phyloP scores from a whole-genome alignment of 2,113 vertebrate genomes.

The Mesocricetus auratus region DNA sequence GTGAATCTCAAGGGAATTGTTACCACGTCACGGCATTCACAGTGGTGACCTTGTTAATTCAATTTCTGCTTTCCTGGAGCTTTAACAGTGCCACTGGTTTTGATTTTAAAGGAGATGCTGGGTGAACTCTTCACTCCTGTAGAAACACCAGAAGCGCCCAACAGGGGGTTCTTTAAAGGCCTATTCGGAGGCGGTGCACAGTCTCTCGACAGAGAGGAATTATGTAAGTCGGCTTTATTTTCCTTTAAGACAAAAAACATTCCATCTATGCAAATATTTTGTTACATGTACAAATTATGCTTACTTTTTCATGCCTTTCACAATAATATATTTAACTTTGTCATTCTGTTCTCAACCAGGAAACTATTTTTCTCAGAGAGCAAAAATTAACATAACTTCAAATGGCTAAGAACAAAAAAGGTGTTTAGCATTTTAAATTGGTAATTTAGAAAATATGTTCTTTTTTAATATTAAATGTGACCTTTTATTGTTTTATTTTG shows the following conservation, averaged over 20 bases:
- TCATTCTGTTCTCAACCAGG: slow-evolving; percentile 25
- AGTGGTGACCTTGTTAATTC: slow-evolving; percentile 23
- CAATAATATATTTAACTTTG: not conserved
- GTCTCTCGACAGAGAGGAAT: slow-evolving; percentile 97
- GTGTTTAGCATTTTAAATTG: slow-evolving; percentile 31
- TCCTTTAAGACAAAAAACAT: slow-evolving; percentile 6
- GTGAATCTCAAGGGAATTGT: not conserved
- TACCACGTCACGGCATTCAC: slow-evolving; percentile 13
- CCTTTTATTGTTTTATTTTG: slow-evolving; percentile 39
- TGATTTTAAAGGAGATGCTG: slow-evolving; percentile 95
- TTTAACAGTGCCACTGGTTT: slow-evolving; percentile 74
- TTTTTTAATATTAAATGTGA: not conserved
- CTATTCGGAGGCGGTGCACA: slow-evolving; percentile 98
- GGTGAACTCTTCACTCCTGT: slow-evolving; percentile 98
- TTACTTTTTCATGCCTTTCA: slow-evolving; percentile 35
- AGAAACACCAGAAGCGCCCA: slow-evolving; percentile 98
- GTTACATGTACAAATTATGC: slow-evolving; percentile 30
- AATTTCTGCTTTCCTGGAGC: slow-evolving; percentile 6
- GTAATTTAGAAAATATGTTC: slow-evolving; percentile 17
- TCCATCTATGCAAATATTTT: not conserved
- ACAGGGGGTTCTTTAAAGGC: slow-evolving; percentile 99
- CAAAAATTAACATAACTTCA: slow-evolving; percentile 13
- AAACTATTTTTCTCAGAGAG: slow-evolving; percentile 47
- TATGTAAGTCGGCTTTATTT: slow-evolving; percentile 90
- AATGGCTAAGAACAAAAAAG: not conserved